Base-by-base conservation (phyloP, 2,888 invertebrate genomes). In the Didymodactylos carnosus region DNA sequence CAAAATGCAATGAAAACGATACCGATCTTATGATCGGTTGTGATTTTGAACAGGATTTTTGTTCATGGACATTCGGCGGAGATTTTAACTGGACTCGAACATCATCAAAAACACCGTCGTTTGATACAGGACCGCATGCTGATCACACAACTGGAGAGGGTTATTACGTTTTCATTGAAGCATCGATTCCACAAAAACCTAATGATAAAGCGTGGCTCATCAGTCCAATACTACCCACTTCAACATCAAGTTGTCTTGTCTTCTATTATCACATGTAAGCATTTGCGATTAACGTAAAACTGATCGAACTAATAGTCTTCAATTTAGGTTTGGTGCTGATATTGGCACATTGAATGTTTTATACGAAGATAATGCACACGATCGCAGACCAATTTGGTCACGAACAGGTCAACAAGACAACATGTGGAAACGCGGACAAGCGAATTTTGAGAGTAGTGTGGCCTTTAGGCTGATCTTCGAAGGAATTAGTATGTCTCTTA, bases 41-140 rank as follows among this genome's bases (percentile, higher is more conserved):
- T 75, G 78, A 77, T 51, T 81, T 81, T 78, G 80, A 80, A 39
- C 77, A 19, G 13, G 78, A 78, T 69, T 73, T 79, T 23, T 81
- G 81, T 76, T 75, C 76, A 19, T 81, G 81, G 81, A 76, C 70
- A 3, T 79, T 39, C 6, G 69, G 41, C 19, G 70, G 62, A 23
- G 70, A 70, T 51, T 77, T 78, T 39, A 77, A 78, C 11, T 46
- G 72, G 69, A 72, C 72, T n/a, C 27, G 75, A 40, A 39, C 27
- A 25, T 75, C 72, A 53, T 75, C 75, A 2, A 25, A 39, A 25
- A 76, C 76, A 19, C 23, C 62, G 13, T 73, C 76, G 8, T n/a
- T 13, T 19, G 41, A 69, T 14, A 76, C 76, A n/a, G 76, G 76
- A 27, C 76, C 76, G 29, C 39, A 70, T 11, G 39, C 29, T n/a